phyloP scores from a whole-genome alignment of 2,113 vertebrate genomes.

The Python bivittatus region DNA sequence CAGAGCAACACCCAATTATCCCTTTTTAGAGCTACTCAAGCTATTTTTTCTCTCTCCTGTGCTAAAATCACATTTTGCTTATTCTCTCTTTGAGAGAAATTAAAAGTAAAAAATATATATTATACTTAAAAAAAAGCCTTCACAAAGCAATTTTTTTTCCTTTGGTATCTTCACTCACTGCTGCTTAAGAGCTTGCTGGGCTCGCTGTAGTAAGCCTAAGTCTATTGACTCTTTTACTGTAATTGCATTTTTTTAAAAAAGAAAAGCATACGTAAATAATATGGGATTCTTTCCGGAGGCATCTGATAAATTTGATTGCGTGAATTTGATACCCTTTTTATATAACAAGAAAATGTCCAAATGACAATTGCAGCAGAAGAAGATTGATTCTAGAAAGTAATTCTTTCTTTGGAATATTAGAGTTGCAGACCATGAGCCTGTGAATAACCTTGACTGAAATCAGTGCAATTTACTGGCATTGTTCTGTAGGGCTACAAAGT shows the following conservation, averaged over 20 bases:
- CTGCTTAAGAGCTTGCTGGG: neutral
- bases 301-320: neutral
- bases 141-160: too few relatives aligned
- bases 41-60: neutral
- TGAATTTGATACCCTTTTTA: neutral
- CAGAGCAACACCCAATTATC: neutral
- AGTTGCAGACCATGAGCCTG: neutral
- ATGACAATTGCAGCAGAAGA: neutral
- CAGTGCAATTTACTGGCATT: neutral
- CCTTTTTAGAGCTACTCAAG: neutral
- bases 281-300: neutral
- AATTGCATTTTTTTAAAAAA: neutral
- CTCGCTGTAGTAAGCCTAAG: neutral
- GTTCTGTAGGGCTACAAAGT: neutral
- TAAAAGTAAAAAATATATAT: constrained; percentile 25
- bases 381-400: neutral
- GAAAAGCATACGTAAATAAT: too few relatives aligned
- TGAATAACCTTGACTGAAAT: neutral
- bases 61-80: neutral
- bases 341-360: neutral
- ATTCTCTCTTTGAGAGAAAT: constrained; percentile 14
- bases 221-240: neutral
- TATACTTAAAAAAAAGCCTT: too few relatives aligned
- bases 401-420: neutral
- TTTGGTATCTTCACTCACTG: neutral